Evolutionary conservation across 2,113 vertebrate species (phyloP).

Genomic region (Toxotes jaculatrix): DNA sequence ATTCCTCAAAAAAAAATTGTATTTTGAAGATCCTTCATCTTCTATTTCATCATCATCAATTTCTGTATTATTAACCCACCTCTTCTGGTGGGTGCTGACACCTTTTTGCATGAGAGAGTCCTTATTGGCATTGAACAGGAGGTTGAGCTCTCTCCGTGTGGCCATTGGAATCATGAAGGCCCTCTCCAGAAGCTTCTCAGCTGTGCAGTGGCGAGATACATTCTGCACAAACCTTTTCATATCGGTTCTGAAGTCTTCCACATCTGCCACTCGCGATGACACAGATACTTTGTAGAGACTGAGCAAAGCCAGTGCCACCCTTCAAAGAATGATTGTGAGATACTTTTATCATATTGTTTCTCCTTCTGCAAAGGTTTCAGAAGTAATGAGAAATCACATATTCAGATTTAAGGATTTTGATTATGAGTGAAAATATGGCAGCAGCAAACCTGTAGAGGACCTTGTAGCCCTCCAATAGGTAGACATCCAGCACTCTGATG

Average conservation of each 20-base stretch:
- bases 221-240: constrained; percentile 87
- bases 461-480: constrained; percentile 90
- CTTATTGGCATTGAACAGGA: constrained; percentile 90
- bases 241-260: constrained; percentile 83
- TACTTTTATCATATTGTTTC: background rate
- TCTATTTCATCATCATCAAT: background rate
- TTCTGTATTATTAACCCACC: constrained; percentile 77
- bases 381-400: background rate
- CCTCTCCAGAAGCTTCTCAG: constrained; percentile 85
- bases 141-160: constrained; percentile 88
- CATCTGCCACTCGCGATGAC: constrained; percentile 79
- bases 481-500: constrained; percentile 88
- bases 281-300: constrained; percentile 86
- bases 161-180: constrained; percentile 88
- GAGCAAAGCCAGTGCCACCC: constrained; percentile 88
- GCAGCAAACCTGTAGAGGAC: constrained; percentile 87
- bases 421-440: background rate
- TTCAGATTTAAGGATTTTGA: background rate
- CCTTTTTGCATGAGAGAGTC: constrained; percentile 86
- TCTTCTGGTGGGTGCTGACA: constrained; percentile 85
- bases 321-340: constrained; percentile 74
- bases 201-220: constrained; percentile 77
- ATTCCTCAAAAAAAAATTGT: background rate
- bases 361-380: background rate
- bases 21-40: background rate